Percentiles rank a stretch among this genome's conserved stretches.
These are phyloP conservation scores for Gavialis gangeticus DNA, from an alignment of 2,113 vertebrate species.

Conservation along the genomic window DNA sequence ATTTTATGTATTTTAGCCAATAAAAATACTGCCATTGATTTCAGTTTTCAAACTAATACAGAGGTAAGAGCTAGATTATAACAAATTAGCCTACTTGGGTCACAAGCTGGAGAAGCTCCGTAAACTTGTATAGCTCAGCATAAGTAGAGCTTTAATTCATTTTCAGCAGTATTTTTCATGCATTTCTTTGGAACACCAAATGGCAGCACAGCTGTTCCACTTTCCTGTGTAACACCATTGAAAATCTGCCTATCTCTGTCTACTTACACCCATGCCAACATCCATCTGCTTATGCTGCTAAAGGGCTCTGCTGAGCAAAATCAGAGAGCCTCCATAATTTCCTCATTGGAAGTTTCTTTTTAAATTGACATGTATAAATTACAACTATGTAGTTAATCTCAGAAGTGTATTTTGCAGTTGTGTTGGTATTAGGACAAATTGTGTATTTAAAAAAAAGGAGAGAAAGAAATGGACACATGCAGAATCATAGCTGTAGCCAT, in stretches of 20 bases:
- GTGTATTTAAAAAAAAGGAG: neutral
- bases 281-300: slow-evolving; percentile 28
- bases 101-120: neutral
- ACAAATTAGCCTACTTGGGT: slow-evolving; percentile 1
- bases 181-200: slow-evolving; percentile 25
- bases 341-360: neutral
- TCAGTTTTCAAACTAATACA: neutral
- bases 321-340: neutral
- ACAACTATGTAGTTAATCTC: neutral
- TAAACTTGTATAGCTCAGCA: neutral
- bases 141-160: slow-evolving; percentile 8
- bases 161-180: slow-evolving; percentile 48
- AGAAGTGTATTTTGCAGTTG: neutral
- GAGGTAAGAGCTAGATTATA: neutral
- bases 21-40: neutral
- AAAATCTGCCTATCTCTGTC: neutral
- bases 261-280: neutral
- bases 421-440: neutral
- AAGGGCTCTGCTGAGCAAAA: neutral
- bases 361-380: neutral
- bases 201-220: slow-evolving; percentile 56
- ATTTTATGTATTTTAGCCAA: neutral
- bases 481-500: neutral
- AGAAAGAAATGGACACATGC: neutral
- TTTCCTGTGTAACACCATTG: slow-evolving; percentile 21